Base-by-base conservation (phyloP, 2,113 vertebrate species). In the Gavia stellata region DNA sequence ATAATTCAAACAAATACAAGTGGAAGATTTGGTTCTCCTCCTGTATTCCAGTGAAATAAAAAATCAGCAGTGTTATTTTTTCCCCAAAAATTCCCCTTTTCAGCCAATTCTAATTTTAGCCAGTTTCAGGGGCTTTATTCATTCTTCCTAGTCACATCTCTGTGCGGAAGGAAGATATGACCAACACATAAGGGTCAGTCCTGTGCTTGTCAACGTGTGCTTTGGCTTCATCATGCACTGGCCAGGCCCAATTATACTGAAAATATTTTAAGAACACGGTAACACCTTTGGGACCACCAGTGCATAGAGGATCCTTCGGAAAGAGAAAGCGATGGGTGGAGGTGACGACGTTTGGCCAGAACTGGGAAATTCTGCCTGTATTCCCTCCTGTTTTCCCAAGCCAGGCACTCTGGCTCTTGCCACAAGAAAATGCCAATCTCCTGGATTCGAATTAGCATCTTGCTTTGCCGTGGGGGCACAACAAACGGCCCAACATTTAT, bases 81-180 rank as follows among this genome's bases (percentile, higher is more conserved):
- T 9, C 0, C 0, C 2, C 5, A 10, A 10, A 42, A 38, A 20
- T 6, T 18, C 8, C 10, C 4, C 3, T 79, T 96, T 84, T 61
- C 61, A 56, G 17, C 1, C 24, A 68, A 14, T 50, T 87, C 28
- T 47, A 59, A 49, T 67, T 91, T 71, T 45, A 40, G 14, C 12
- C 17, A 10, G 6, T 90, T 86, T 82, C 53, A 82, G 34, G 78
- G 58, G 7, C 12, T 85, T 83, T 78, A 14, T 59, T 85, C 5
- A 5, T 58, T 86, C 45, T 82, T 75, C 40, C 40, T 79, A 20
- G 14, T 36, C 12, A 26, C 11, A 47, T 45, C 7, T 71, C 49
- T 68, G 31, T 44, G 14, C 24, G 44, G 17, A 84, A 84, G 65
- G 47, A 91, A 88, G 61, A 29, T 55, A 40, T 3, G 17, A 34